These are phyloP conservation scores for Chaetorhynchus papuensis DNA, from an alignment of 2,113 vertebrate species.

Conservation along the genomic window DNA sequence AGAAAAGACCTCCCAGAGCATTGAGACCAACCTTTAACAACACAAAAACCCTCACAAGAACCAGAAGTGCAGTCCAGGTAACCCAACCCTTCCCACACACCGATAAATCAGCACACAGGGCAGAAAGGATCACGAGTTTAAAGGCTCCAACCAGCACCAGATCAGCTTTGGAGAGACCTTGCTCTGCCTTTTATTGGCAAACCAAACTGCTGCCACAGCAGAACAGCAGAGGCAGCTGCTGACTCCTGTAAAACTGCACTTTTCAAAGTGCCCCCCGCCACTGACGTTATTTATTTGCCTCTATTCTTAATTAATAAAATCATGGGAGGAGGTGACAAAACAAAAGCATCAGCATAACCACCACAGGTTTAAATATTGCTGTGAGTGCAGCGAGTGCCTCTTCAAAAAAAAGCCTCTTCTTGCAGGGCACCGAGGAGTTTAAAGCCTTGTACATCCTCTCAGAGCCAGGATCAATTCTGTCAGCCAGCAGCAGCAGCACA, in stretches of 20 bases:
- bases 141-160: neutral
- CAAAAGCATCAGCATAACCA: neutral
- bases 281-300: neutral
- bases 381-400: neutral
- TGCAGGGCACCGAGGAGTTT: neutral
- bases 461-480: neutral
- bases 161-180: neutral
- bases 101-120: accelerated
- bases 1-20: neutral
- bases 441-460: neutral
- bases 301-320: neutral
- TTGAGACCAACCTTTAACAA: neutral
- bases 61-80: neutral
- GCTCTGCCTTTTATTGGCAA: neutral
- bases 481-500: neutral
- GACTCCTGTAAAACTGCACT: neutral
- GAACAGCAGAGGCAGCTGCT: neutral
- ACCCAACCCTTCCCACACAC: accelerated
- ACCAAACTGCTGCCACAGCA: neutral
- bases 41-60: neutral
- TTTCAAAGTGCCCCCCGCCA: neutral
- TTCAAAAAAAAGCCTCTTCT: neutral
- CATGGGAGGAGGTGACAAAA: neutral
- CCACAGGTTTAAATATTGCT: neutral
- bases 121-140: neutral